Base-by-base conservation (phyloP, 2,113 vertebrate genomes). In the Vulpes vulpes region DNA sequence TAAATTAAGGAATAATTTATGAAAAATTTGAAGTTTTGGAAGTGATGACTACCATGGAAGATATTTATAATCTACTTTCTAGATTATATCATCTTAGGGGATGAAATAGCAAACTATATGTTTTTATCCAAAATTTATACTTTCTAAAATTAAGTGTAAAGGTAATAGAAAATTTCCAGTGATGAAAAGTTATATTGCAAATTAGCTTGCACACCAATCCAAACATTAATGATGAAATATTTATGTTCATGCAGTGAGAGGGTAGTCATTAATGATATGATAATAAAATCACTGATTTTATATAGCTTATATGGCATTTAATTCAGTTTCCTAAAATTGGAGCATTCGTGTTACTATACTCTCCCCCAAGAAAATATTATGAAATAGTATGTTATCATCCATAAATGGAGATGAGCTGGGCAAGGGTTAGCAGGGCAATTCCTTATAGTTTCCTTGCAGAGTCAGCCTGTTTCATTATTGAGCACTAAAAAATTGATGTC, bases 401-500 rank as follows among this genome's bases (percentile, higher is more conserved):
- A 71, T 89, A 86, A 94, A 87, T 94, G 30, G 17, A 71, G 89
- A 86, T 90, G 8, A 90, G 32, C 8, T 57, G 3, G n/a, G 15
- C 88, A 49, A 25, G 19, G 32, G 43, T 78, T 62, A 78, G 15
- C 60, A 23, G 11, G 64, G 53, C 8, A 55, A 1, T 67, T 76
- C 23, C 87, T 86, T 69, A 32, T 1, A 19, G 10, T 35, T 92
- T 94, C 55, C 51, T 76, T 91, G 76, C 89, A 82, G 59, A 83
- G 32, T 87, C 84, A 95, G 79, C 67, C 32, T 59, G 32, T 87
- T 94, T 82, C 55, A 60, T 92, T 91, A 95, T 86, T 90, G 94
- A 95, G 57, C 10, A 4, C 53, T 74, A 74, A 95, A 80, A 97
- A 93, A 90, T 49, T 81, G 32, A 92, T 93, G 55, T 79, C 49